Evolutionary conservation across 2,113 vertebrate species (phyloP).

Genomic region (Eclectus roratus): DNA sequence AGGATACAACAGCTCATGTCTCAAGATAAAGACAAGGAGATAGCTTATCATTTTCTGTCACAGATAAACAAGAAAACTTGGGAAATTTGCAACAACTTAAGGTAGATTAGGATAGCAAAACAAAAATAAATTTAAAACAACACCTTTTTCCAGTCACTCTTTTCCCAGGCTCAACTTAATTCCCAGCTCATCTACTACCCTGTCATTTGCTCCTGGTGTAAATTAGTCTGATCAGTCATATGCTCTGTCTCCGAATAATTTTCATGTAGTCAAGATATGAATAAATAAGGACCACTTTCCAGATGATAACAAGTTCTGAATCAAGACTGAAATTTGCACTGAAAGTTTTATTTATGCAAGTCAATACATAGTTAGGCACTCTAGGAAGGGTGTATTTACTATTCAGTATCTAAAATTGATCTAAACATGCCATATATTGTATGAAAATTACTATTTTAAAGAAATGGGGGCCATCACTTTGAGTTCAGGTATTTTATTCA

Average conservation of each 20-base stretch:
- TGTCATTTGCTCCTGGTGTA: background rate
- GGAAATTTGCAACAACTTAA: background rate
- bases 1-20: background rate
- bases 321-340: background rate
- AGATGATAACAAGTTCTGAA: background rate
- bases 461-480: background rate
- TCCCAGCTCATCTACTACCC: fast-evolving
- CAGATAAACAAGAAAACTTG: background rate
- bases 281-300: background rate
- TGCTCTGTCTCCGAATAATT: background rate
- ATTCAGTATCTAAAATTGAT: background rate
- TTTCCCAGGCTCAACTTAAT: background rate
- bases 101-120: background rate
- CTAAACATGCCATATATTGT: background rate
- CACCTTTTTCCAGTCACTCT: fast-evolving
- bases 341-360: background rate
- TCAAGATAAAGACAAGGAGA: background rate
- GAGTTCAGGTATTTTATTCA: background rate
- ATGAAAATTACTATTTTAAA: background rate
- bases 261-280: background rate
- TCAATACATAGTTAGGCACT: background rate
- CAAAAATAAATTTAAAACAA: background rate
- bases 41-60: background rate
- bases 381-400: background rate
- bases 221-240: background rate